These are phyloP conservation scores for Pterocles burchelli DNA, from an alignment of 2,113 vertebrate genomes.

Conservation along the genomic window DNA sequence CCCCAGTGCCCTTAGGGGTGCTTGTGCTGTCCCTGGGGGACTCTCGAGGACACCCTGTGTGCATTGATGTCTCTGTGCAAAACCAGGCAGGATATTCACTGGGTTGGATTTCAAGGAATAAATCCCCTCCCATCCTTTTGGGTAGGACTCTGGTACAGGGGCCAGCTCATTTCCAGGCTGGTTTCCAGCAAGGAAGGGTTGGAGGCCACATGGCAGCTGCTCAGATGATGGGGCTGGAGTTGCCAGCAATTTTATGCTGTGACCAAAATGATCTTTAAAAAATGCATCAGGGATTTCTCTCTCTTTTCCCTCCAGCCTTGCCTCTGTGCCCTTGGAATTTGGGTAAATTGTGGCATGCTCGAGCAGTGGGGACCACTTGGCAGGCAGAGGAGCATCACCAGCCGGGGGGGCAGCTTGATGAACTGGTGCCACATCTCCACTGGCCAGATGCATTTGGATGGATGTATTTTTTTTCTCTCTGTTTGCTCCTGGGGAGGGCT, in stretches of 20 bases:
- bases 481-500: neutral
- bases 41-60: neutral
- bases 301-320: neutral
- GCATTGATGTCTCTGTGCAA: rapidly evolving
- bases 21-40: neutral
- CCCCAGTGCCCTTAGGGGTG: neutral
- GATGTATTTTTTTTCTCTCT: neutral
- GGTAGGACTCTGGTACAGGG: neutral
- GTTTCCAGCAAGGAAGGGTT: conserved; percentile 10
- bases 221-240: neutral
- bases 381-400: neutral
- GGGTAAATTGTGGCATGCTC: rapidly evolving
- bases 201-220: conserved; percentile 33
- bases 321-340: neutral
- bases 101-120: conserved; percentile 32
- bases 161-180: conserved; percentile 33
- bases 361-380: rapidly evolving
- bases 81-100: neutral
- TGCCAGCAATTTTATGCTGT: conserved; percentile 34
- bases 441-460: neutral
- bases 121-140: neutral
- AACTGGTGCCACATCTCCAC: neutral
- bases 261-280: conserved; percentile 26
- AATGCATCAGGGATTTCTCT: neutral
- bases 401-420: neutral